Evolutionary conservation across 2,888 invertebrate genomes (phyloP), one percentile per base, ranked within the genome.

Genomic region (Myopa testacea): DNA sequence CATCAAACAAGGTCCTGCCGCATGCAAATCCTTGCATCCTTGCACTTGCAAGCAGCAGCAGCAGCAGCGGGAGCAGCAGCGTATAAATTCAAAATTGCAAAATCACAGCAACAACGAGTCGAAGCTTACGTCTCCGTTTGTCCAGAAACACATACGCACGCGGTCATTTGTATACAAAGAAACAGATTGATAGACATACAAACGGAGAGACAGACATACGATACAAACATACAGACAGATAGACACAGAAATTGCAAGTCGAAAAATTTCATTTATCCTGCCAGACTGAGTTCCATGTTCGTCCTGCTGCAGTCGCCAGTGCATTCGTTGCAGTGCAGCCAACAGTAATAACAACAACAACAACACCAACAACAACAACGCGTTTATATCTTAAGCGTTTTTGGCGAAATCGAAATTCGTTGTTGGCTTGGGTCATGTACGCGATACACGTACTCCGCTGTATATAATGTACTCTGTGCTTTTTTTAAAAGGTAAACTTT

Each of bases 1-100:
- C 60, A 5, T 37, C n/a, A 4, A 19, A 38, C 63, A 16, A 52
- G 19, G 69, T 69, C 69, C 69, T 69, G 45, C 62, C 45, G 38
- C 40, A 69, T 58, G 60, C 19, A 71, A 19, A 58, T 55, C 71
- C 58, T 62, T 60, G 40, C 26, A 63, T 63, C 34, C 63, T 63
- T 50, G 16, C 55, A 65, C 26, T 19, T 50, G 37, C 38, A 19
- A 16, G 34, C 69, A 10, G 52, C 52, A 52, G 68, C 19, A 26
- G 70, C 34, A 26, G 19, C 69, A 45, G 19, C 69, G n/a, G 16
- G 12, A 10, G 71, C 71, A 38, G 37, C 71, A 71, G 72, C 12
- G 40, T 52, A 45, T n/a, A 52, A 70, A 37, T 70, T 37, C 62
- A 73, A 73, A 73, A 73, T 73, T 63, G 19, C 73, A 73, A 73